Evolutionary conservation across 2,797 vertebrate species (phyloP).

Genomic region (Bradypodion ventrale): DNA sequence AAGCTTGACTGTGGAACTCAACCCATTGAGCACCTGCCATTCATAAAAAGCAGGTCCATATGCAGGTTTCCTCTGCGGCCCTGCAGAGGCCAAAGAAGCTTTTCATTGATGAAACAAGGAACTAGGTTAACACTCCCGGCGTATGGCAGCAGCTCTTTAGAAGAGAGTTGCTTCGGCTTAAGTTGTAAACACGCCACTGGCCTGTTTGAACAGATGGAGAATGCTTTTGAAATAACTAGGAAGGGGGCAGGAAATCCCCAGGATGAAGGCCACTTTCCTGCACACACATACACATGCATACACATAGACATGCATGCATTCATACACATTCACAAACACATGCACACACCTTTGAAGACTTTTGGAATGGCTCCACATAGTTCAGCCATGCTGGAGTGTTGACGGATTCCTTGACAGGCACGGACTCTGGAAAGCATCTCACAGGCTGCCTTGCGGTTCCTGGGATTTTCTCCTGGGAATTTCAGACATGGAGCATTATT

Average conservation of each 20-base stretch:
- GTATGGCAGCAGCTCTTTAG: slow-evolving; percentile 41
- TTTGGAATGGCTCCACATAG: slow-evolving; percentile 66
- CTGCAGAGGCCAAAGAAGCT: slow-evolving; percentile 11
- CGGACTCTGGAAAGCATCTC: slow-evolving; percentile 69
- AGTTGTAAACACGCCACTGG: slow-evolving; percentile 64
- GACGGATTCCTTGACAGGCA: slow-evolving; percentile 68
- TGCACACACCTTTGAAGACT: slow-evolving; percentile 56
- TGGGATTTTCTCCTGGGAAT: slow-evolving; percentile 64
- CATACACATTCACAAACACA: neutral
- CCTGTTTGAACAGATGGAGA: slow-evolving; percentile 74
- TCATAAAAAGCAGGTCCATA: neutral
- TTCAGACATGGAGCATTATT: slow-evolving; percentile 50
- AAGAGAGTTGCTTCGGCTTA: slow-evolving; percentile 59
- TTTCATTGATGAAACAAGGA: slow-evolving; percentile 39
- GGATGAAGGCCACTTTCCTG: slow-evolving; percentile 56
- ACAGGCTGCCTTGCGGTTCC: slow-evolving; percentile 55
- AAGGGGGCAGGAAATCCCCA: slow-evolving; percentile 69
- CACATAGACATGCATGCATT: neutral
- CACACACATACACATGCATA: neutral
- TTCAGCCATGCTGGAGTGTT: slow-evolving; percentile 68
- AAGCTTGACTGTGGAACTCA: neutral
- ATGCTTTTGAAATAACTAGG: slow-evolving; percentile 72
- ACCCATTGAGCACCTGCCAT: neutral
- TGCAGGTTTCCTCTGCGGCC: slow-evolving; percentile 21
- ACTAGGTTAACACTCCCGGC: slow-evolving; percentile 38